These are phyloP conservation scores for Conus canariensis DNA, from an alignment of 2,888 invertebrate species.

Conservation along the genomic window DNA sequence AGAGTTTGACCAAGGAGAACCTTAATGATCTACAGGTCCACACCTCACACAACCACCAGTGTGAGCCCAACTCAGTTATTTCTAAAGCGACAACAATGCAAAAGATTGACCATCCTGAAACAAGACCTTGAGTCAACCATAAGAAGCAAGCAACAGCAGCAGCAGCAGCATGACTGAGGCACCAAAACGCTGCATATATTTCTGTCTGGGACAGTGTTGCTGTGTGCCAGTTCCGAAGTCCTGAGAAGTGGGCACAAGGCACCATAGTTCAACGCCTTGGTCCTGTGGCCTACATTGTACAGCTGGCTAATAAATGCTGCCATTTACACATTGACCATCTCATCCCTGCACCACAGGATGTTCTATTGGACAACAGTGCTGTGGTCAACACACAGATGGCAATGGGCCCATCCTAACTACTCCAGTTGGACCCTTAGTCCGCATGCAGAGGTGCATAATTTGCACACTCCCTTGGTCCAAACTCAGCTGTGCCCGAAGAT, in stretches of 20 bases:
- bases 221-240: neutral
- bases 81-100: neutral
- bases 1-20: neutral
- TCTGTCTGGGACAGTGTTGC: neutral
- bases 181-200: neutral
- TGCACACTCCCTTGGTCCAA: conserved; percentile 2
- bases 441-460: conserved; percentile 13
- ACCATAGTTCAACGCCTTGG: neutral
- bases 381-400: neutral
- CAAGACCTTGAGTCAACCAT: neutral
- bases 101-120: neutral
- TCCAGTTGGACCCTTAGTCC: neutral
- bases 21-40: neutral
- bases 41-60: neutral
- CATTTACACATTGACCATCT: neutral
- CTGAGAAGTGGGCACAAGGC: conserved; percentile 10
- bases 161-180: neutral
- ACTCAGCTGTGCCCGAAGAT: conserved; percentile 17
- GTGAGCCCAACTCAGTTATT: neutral
- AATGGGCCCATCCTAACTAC: neutral
- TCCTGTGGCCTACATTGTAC: neutral
- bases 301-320: neutral
- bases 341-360: neutral
- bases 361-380: too few relatives aligned
- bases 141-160: too few relatives aligned